A percentile compares a stretch with the other conserved stretches of the same genome.
Evolutionary conservation across 2,797 vertebrate genomes (phyloP).

Genomic region (Anguilla megastoma): DNA sequence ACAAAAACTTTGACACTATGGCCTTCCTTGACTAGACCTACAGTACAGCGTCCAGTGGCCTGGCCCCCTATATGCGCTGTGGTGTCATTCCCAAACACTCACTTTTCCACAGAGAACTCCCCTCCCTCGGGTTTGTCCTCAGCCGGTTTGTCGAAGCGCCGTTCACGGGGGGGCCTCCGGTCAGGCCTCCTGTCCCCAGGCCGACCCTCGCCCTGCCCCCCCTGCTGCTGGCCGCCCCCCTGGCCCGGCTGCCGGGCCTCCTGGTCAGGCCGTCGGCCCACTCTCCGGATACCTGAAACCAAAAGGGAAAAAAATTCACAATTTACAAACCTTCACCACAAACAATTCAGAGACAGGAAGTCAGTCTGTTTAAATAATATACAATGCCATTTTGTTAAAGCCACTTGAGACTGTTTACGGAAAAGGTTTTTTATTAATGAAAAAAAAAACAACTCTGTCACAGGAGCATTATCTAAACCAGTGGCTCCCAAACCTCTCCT

Average conservation of each 20-base stretch:
- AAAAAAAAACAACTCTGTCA: too few species aligned
- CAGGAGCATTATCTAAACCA: not conserved
- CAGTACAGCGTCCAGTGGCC: not conserved
- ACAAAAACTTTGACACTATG: not conserved
- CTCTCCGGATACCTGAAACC: slow-evolving; percentile 86
- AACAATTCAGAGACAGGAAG: not conserved
- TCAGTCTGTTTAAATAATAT: not conserved
- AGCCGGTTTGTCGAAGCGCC: slow-evolving; percentile 88
- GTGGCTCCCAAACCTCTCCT: not conserved
- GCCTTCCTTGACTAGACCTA: not conserved
- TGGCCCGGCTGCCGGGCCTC: slow-evolving; percentile 58
- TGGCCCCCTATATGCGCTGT: not conserved
- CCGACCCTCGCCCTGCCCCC: slow-evolving; percentile 80
- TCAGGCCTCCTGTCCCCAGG: slow-evolving; percentile 88
- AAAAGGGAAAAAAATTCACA: not conserved
- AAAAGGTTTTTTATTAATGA: not conserved
- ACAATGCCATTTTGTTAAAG: not conserved
- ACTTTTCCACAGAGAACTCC: slow-evolving; percentile 92
- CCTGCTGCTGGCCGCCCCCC: slow-evolving; percentile 60
- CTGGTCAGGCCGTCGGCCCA: slow-evolving; percentile 90
- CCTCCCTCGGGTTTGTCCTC: slow-evolving; percentile 93
- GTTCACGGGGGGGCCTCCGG: slow-evolving; percentile 91
- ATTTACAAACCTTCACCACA: not conserved
- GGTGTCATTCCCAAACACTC: slow-evolving; percentile 51
- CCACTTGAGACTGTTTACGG: not conserved